Conservation (phyloP, 2,888 invertebrate genomes). For the Perizoma affinitatum region DNA sequence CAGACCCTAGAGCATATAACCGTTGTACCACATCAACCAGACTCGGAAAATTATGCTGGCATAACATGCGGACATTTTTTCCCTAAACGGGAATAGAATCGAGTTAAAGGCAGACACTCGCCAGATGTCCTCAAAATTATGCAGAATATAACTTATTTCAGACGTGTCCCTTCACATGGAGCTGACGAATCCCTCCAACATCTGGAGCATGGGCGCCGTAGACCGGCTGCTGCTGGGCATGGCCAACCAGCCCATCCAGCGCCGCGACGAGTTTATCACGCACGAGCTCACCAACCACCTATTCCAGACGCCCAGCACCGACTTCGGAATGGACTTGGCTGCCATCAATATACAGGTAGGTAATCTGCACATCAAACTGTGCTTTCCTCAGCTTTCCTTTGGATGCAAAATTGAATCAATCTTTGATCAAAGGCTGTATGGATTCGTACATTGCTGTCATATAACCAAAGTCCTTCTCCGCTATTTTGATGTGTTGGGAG, state of each 20-base stretch:
- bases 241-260: constrained; percentile 90
- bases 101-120: too few species aligned
- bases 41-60: too few species aligned
- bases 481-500: too few species aligned
- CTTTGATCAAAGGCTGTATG: too few species aligned
- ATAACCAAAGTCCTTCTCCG: too few species aligned
- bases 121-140: background rate
- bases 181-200: constrained; percentile 86
- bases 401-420: too few species aligned
- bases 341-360: constrained; percentile 88
- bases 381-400: too few species aligned
- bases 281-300: constrained; percentile 92
- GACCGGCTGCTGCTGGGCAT: constrained; percentile 91
- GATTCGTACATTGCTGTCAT: too few species aligned
- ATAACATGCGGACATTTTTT: too few species aligned
- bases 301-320: constrained; percentile 88
- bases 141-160: constrained; percentile 52
- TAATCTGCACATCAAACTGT: background rate
- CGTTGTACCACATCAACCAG: too few species aligned
- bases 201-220: constrained; percentile 91
- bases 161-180: constrained; percentile 93
- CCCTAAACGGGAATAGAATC: too few species aligned
- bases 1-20: too few species aligned
- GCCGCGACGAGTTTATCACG: constrained; percentile 92
- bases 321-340: constrained; percentile 93